Evolutionary conservation across 2,888 invertebrate species (phyloP).

Genomic region (Fabriciana adippe): DNA sequence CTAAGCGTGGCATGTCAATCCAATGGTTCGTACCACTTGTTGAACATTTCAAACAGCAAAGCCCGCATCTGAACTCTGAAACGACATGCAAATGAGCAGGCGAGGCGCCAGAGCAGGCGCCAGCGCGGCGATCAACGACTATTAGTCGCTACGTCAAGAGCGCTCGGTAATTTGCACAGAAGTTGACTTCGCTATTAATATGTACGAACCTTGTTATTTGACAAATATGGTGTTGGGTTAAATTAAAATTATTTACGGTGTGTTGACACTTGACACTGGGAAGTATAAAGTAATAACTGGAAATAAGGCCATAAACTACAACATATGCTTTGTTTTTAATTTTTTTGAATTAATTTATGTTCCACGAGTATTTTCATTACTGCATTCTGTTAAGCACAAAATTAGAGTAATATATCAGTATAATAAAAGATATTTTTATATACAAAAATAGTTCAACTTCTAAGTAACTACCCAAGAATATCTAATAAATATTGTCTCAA

Average conservation of each 20-base stretch:
- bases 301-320: background rate
- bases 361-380: too few relatives aligned
- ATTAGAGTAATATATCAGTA: too few relatives aligned
- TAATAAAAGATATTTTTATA: too few relatives aligned
- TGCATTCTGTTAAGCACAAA: too few relatives aligned
- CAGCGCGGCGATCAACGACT: slow-evolving; percentile 53
- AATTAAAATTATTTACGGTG: slow-evolving; percentile 14
- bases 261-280: background rate
- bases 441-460: too few relatives aligned
- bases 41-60: slow-evolving; percentile 33
- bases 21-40: slow-evolving; percentile 38
- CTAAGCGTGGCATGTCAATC: slow-evolving; percentile 5
- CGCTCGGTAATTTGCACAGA: slow-evolving; percentile 41
- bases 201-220: slow-evolving; percentile 25
- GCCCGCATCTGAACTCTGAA: slow-evolving; percentile 50
- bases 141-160: slow-evolving; percentile 49
- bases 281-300: background rate
- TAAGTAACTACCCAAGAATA: too few relatives aligned
- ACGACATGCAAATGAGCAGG: slow-evolving; percentile 68
- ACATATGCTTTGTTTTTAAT: too few relatives aligned
- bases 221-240: slow-evolving; percentile 22
- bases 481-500: background rate
- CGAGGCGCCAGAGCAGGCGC: slow-evolving; percentile 57
- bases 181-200: slow-evolving; percentile 33
- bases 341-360: too few relatives aligned